These are phyloP conservation scores for Pogonocichla stellata DNA, from an alignment of 2,113 vertebrate species.

Conservation along the genomic window DNA sequence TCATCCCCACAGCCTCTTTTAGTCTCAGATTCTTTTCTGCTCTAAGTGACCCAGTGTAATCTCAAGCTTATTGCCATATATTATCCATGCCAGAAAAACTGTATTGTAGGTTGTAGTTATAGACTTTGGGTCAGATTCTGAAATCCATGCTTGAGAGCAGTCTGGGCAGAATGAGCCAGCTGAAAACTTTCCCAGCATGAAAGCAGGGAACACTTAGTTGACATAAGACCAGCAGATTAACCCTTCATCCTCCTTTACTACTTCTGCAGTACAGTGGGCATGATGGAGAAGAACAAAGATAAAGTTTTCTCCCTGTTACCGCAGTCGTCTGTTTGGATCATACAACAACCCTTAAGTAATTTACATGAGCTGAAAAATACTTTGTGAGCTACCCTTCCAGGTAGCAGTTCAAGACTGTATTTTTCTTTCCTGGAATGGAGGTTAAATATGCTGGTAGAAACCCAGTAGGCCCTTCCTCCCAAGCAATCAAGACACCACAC, in stretches of 20 bases:
- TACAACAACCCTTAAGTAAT: background rate
- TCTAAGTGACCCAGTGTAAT: background rate
- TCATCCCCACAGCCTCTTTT: background rate
- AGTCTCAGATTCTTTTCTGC: background rate
- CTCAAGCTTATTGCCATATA: background rate
- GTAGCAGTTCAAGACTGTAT: background rate
- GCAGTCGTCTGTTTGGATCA: background rate
- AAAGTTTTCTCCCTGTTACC: background rate
- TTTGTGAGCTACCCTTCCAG: background rate
- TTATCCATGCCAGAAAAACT: conserved; percentile 29
- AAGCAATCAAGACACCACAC: background rate
- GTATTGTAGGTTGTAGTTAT: conserved; percentile 1
- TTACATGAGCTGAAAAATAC: background rate
- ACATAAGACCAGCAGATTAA: background rate
- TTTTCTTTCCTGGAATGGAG: background rate
- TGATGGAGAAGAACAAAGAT: background rate
- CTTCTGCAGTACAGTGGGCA: background rate
- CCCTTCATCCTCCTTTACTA: background rate
- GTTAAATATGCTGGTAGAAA: background rate
- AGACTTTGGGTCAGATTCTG: background rate
- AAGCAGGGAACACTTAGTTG: background rate
- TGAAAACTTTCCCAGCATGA: background rate
- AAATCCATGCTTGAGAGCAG: background rate
- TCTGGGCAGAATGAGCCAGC: background rate
- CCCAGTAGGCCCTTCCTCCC: background rate